A percentile compares a stretch with the other conserved stretches of the same genome.
Conservation (phyloP, 2,113 vertebrate genomes). For the Hemiscyllium ocellatum region DNA sequence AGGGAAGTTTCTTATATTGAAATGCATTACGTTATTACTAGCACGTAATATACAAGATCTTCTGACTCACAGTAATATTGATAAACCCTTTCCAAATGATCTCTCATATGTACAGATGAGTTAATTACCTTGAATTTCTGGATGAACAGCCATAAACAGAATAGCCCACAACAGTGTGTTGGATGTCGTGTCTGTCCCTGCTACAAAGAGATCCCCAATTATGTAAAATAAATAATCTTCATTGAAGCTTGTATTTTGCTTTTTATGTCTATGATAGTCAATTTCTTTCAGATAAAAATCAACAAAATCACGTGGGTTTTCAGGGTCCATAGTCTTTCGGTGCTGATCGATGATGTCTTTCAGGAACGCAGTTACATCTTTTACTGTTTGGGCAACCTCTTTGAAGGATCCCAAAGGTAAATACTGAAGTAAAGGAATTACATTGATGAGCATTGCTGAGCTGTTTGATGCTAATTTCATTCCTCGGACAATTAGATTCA, state of each 20-base stretch:
- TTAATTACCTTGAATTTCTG: constrained; percentile 74
- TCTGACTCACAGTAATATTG: background rate
- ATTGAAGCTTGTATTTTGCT: constrained; percentile 65
- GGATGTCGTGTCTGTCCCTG: constrained; percentile 90
- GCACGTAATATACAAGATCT: background rate
- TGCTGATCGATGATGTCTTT: constrained; percentile 78
- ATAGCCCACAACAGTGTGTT: constrained; percentile 90
- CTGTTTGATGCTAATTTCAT: constrained; percentile 73
- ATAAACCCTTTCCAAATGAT: background rate
- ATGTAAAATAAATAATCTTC: constrained; percentile 92
- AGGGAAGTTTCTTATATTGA: background rate
- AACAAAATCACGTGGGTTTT: constrained; percentile 78
- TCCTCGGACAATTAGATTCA: constrained; percentile 71
- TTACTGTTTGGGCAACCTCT: constrained; percentile 71
- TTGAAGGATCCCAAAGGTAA: constrained; percentile 78
- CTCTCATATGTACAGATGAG: background rate
- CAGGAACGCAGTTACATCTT: constrained; percentile 79
- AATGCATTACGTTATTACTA: background rate
- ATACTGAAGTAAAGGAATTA: constrained; percentile 79
- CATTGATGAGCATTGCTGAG: constrained; percentile 71
- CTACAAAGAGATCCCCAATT: constrained; percentile 87
- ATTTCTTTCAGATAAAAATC: constrained; percentile 89
- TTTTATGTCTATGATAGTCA: constrained; percentile 52
- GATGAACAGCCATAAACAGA: constrained; percentile 80
- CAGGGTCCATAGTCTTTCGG: constrained; percentile 62